Base-by-base conservation (phyloP, 92 coral and sea anemone genomes). In the Epizoanthus illoricatus region DNA sequence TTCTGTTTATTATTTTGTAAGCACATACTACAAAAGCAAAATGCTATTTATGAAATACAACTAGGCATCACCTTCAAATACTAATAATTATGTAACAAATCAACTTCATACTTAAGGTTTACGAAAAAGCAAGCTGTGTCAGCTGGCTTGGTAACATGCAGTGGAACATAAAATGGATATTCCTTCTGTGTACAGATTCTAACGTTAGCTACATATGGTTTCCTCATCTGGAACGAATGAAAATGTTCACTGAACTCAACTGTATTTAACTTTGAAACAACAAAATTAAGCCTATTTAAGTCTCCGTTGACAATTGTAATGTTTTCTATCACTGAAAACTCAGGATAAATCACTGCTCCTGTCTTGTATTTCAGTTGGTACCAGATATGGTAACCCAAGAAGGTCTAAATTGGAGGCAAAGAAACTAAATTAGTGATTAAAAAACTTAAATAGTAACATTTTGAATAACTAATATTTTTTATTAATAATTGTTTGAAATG, bases 351-450 rank as follows among this genome's bases (percentile, higher is more conserved):
- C 36, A 86, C 81, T 55, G 85, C 85, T 85, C 88, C 88, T 4
- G 58, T 64, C 75, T 85, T 76, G 69, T 85, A 85, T 28, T 85
- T n/a, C n/a, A n/a, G n/a, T n/a, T 85, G 18, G 88, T 78, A 20
- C 88, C 88, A 68, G 72, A 85, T 49, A 85, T 71, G 54, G 84
- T 85, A 63, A 76, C 84, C 84, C 88, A 85, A 36, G 84, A 85
- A 47, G 88, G 70, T 72, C 88, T 79, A 57, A 68, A 76, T 60
- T 33, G 55, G 55, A 47, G 65, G 39, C 28, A 33, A 49, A 19
- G 63, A 52, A 49, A 5, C 17, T n/a, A 17, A 49, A 49, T 49
- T 49, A 49, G 10, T 43, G 49, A 43, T 7, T 43, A 43, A 43
- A 5, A 28, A 43, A 43, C 4, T 43, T 0, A 43, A 5, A 7